Conservation (phyloP, 2,113 vertebrate species). For the Bufo gargarizans region DNA sequence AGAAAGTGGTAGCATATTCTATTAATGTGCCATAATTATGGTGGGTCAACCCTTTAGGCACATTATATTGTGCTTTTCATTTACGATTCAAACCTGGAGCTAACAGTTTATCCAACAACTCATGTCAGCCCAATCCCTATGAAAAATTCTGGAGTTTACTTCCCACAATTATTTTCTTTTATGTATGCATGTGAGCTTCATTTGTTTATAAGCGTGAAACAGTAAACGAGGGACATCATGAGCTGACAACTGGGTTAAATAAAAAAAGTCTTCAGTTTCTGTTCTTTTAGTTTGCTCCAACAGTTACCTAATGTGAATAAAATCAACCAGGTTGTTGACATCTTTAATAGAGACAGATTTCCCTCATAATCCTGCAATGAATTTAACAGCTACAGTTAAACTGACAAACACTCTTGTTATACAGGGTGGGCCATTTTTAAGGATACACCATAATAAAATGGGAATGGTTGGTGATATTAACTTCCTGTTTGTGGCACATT, state of each 20-base stretch:
- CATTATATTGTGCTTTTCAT: too few relatives aligned
- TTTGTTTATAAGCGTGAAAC: not conserved
- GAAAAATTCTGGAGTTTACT: not conserved
- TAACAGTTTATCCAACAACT: too few relatives aligned
- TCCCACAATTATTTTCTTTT: not conserved
- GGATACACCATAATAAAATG: too few relatives aligned
- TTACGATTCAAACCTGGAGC: too few relatives aligned
- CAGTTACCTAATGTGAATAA: not conserved
- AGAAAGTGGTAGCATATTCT: too few relatives aligned
- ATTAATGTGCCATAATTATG: too few relatives aligned
- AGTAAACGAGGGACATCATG: not conserved
- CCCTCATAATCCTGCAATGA: not conserved
- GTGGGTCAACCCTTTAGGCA: too few relatives aligned
- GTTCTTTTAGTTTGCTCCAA: not conserved
- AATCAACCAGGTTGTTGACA: not conserved
- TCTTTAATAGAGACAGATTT: constrained; percentile 13
- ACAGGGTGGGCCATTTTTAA: too few relatives aligned
- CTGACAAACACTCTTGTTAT: constrained; percentile 1
- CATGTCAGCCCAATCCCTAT: not conserved
- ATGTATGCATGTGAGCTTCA: not conserved
- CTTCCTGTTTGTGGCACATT: too few relatives aligned
- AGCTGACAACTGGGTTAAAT: not conserved
- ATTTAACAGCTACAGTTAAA: not conserved
- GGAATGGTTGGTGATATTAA: too few relatives aligned
- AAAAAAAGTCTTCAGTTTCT: not conserved